A percentile compares a stretch with the other conserved stretches of the same genome.
Conservation (phyloP, 2,888 invertebrate species). For the Amphimallon solstitiale region DNA sequence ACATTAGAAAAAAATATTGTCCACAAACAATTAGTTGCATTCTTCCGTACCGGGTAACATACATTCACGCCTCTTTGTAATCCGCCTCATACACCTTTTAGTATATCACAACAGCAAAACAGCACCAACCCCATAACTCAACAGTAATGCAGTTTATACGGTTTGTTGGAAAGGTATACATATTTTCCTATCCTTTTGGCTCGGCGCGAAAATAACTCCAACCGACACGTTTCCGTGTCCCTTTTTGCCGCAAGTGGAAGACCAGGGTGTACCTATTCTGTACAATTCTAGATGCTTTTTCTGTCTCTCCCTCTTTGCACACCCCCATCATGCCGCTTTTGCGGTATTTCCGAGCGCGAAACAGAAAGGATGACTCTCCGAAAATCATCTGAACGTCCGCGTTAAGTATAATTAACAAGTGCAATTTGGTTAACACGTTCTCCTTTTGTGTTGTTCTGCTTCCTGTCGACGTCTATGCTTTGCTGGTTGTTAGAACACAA, state of each 20-base stretch:
- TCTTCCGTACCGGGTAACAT: conserved; percentile 7
- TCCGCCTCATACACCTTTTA: conserved; percentile 21
- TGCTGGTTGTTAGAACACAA: neutral
- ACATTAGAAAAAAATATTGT: too few species aligned
- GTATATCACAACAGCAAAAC: neutral
- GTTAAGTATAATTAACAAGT: conserved; percentile 30
- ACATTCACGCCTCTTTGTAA: neutral
- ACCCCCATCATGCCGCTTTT: neutral
- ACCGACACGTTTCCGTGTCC: neutral
- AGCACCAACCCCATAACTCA: conserved; percentile 23
- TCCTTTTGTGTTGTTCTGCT: conserved; percentile 10
- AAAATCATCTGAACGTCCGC: neutral
- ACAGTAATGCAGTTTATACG: conserved; percentile 28
- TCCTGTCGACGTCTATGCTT: neutral
- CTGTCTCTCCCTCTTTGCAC: neutral
- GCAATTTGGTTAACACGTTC: conserved; percentile 17
- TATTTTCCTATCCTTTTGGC: conserved; percentile 5
- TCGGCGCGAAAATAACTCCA: neutral
- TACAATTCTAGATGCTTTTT: too few species aligned
- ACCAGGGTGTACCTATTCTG: conserved; percentile 12
- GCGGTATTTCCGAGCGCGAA: conserved; percentile 3
- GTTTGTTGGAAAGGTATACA: conserved; percentile 24
- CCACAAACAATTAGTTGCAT: too few species aligned
- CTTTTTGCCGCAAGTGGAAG: neutral
- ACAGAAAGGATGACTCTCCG: conserved; percentile 24